Base-by-base conservation (phyloP, 1,140 invertebrate species). In the Drosophila prosaltans region DNA sequence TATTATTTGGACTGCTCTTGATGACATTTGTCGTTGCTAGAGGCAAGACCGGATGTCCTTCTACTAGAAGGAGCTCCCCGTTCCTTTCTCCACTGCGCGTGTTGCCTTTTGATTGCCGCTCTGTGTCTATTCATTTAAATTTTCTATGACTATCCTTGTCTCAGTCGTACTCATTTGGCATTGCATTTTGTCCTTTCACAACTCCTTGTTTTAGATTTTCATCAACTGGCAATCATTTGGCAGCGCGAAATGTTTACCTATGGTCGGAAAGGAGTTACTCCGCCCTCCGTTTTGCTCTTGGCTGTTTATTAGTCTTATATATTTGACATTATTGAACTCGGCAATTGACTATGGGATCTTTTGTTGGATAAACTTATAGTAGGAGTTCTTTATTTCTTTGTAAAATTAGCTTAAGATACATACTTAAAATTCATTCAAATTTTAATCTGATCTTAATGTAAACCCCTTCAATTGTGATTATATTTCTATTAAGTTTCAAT, bases 1-100 rank as follows among this genome's bases (percentile, higher is more conserved):
- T 89, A 90, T 89, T 89, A 89, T 84, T 89, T 89, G 81, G 80
- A 90, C 84, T 85, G 84, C 80, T 75, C 80, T 75, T 81, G 85
- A 81, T 90, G 84, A 89, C 85, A 90, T 89, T 89, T 89, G 81
- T 90, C 74, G 84, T 81, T 80, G 84, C 78, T 69, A 72, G 57
- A 72, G 76, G 81, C 69, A 84, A 88, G 69, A 89, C 74, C 80
- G 84, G 84, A 84, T 89, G 80, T 81, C 69, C 85, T 78, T 78
- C 67, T 61, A 32, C 65, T 26, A 26, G 69, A 69, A 10, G 69
- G 74, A 32, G 48, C 45, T 57, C 16, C n/a, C 39, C 24, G n/a
- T 30, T 39, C 45, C 8, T 59, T 65, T 57, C n/a, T 51, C 45
- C n/a, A 64, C 48, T 36, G 39, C 65, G 66, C 64, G 69, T 84